A percentile compares a stretch with the other conserved stretches of the same genome.
Conservation (phyloP, 2,888 invertebrate species). For the Cryptocephalus primarius region DNA sequence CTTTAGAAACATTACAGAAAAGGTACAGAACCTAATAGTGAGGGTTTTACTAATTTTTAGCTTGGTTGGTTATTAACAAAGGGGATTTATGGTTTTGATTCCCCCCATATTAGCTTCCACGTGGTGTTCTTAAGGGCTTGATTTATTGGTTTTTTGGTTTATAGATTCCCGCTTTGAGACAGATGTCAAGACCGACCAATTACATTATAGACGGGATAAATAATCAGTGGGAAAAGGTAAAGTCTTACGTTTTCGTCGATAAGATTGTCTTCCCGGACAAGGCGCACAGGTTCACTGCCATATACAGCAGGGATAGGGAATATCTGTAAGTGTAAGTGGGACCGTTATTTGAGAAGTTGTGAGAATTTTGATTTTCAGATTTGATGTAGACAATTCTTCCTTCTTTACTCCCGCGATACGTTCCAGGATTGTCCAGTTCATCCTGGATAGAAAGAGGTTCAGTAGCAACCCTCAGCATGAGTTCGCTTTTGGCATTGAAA, state of each 20-base stretch:
- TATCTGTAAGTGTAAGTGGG: constrained; percentile 59
- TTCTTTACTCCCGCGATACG: constrained; percentile 82
- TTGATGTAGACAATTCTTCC: constrained; percentile 66
- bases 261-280: constrained; percentile 62
- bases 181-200: constrained; percentile 50
- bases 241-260: constrained; percentile 55
- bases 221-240: constrained; percentile 45
- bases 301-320: constrained; percentile 83
- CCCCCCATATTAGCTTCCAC: too few relatives aligned
- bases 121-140: too few relatives aligned
- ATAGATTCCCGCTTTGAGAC: constrained; percentile 51
- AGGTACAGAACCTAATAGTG: constrained; percentile 10
- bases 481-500: constrained; percentile 71
- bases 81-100: background rate
- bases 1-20: constrained; percentile 50
- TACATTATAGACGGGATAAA: constrained; percentile 46
- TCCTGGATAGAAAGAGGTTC: constrained; percentile 79
- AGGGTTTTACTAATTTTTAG: constrained; percentile 2
- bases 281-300: constrained; percentile 72
- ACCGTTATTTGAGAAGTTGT: too few relatives aligned
- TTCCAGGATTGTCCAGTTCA: constrained; percentile 85
- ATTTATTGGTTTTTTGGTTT: constrained; percentile 9
- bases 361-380: constrained; percentile 43
- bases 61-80: background rate
- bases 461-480: constrained; percentile 51